phyloP scores from a whole-genome alignment of 2,113 vertebrate genomes.

The Myiozetetes cayanensis region DNA sequence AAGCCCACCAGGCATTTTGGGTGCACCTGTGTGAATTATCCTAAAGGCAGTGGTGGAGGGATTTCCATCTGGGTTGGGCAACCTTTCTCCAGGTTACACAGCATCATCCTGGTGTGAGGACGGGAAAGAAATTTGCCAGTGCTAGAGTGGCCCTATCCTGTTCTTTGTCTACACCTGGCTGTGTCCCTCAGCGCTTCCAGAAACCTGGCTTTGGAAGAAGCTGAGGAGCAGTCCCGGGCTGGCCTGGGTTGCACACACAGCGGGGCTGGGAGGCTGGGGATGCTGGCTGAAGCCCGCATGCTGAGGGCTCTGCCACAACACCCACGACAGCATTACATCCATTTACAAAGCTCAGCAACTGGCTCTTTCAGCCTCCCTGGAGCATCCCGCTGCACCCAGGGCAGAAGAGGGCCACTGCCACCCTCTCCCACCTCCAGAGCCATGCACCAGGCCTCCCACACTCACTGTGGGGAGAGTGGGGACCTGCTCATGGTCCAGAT shows the following conservation, averaged over 20 bases:
- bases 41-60: background rate
- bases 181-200: background rate
- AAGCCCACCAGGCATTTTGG: slow-evolving; percentile 12
- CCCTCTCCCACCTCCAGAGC: background rate
- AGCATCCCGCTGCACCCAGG: background rate
- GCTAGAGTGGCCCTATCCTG: background rate
- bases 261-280: slow-evolving; percentile 6
- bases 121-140: background rate
- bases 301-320: slow-evolving; percentile 30
- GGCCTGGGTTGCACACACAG: background rate
- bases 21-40: background rate
- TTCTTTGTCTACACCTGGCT: background rate
- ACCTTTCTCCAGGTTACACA: background rate
- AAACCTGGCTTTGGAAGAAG: background rate
- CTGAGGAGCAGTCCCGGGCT: background rate
- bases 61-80: background rate
- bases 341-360: slow-evolving; percentile 33
- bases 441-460: background rate
- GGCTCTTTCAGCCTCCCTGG: background rate
- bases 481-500: background rate
- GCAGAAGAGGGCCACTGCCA: rapidly evolving
- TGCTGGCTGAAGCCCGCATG: slow-evolving; percentile 35
- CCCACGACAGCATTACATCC: background rate
- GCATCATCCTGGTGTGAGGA: background rate
- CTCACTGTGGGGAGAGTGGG: rapidly evolving